These are phyloP conservation scores for Oligia strigilis DNA, from an alignment of 2,888 invertebrate species.

Conservation along the genomic window DNA sequence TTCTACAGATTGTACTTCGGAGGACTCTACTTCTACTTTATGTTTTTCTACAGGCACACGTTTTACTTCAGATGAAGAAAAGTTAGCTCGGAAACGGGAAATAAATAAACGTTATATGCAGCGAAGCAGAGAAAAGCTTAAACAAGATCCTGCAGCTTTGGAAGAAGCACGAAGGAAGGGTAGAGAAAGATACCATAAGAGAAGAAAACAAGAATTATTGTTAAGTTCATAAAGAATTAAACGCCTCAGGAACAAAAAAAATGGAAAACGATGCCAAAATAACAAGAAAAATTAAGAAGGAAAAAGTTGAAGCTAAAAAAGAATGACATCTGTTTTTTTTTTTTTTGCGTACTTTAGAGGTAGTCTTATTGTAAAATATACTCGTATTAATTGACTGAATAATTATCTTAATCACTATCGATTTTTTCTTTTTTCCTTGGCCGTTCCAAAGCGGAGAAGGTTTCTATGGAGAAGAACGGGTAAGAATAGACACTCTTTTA, in stretches of 20 bases:
- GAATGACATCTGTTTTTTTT: too few species aligned
- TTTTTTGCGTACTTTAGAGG: too few species aligned
- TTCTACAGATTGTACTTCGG: too few species aligned
- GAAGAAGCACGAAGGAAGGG: background rate
- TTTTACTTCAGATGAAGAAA: background rate
- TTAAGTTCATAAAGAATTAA: background rate
- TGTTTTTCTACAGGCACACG: background rate
- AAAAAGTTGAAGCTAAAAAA: background rate
- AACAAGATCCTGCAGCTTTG: constrained; percentile 1
- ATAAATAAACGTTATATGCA: background rate
- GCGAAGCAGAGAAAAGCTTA: background rate
- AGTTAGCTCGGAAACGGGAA: background rate
- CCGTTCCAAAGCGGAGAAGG: too few species aligned
- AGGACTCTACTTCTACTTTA: too few species aligned
- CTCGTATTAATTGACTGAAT: too few species aligned
- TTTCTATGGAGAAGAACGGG: too few species aligned
- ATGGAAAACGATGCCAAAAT: background rate
- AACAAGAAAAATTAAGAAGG: background rate
- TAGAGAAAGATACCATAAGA: background rate
- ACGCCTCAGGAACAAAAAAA: background rate
- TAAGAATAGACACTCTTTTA: too few species aligned
- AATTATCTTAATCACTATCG: too few species aligned
- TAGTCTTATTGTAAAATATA: too few species aligned
- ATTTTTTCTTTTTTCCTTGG: background rate
- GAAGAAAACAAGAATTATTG: background rate